Evolutionary conservation across 2,888 invertebrate species (phyloP).

Genomic region (Parnassius orleans): DNA sequence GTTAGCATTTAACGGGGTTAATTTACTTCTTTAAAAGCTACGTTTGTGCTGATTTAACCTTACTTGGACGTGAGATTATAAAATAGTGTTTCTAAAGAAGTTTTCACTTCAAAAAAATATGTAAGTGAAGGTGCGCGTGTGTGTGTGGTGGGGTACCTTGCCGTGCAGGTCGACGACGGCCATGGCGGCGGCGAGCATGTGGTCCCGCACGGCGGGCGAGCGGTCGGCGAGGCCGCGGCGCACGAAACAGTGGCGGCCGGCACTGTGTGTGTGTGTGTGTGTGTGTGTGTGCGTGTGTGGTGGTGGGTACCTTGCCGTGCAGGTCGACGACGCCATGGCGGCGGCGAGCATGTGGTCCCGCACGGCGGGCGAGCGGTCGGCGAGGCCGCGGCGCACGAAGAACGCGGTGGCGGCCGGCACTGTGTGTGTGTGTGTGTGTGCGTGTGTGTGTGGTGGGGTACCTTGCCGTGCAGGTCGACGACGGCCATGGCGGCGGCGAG

Average conservation of each 20-base stretch:
- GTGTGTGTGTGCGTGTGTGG: too few species aligned
- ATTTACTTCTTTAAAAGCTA: too few species aligned
- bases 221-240: conserved; percentile 93
- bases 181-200: conserved; percentile 97
- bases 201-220: conserved; percentile 88
- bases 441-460: conserved; percentile 40
- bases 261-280: too few species aligned
- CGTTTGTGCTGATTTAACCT: too few species aligned
- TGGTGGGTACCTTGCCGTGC: conserved; percentile 90
- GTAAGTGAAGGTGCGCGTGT: too few species aligned
- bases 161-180: conserved; percentile 96
- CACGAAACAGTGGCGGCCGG: conserved; percentile 82
- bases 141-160: conserved; percentile 77
- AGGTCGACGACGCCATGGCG: conserved; percentile 94
- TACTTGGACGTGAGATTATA: too few species aligned
- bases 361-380: conserved; percentile 91
- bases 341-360: conserved; percentile 95
- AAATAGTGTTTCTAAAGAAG: too few species aligned
- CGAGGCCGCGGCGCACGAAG: conserved; percentile 92
- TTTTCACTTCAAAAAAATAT: too few species aligned
- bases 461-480: conserved; percentile 96
- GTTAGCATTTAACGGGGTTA: too few species aligned
- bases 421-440: too few species aligned
- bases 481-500: conserved; percentile 94
- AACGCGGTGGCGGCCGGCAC: conserved; percentile 88